Base-by-base conservation (phyloP, 2,888 invertebrate genomes). In the Brassicogethes aeneus region DNA sequence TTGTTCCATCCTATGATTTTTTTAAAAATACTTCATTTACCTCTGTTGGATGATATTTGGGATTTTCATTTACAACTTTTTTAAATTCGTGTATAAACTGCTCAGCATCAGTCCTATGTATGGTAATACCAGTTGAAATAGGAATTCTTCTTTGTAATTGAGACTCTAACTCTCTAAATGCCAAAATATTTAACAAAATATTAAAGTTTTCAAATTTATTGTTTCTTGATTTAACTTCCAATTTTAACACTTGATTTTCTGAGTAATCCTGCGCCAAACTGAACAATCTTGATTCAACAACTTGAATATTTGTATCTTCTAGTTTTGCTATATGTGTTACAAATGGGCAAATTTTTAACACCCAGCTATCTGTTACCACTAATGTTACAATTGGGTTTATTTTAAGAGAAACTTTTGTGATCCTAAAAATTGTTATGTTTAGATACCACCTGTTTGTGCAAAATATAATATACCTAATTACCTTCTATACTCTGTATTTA, bases 341-440 rank as follows among this genome's bases (percentile, higher is more conserved):
- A 56, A 92, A 87, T 31, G 85, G 80, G 0, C 81, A 73, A 1
- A 88, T 79, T 68, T 90, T 89, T 36, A 94, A 76, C 15, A 94
- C 78, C 91, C 92, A 94, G 45, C 84, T 86, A 60, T 87, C 84
- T 0, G 91, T 93, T 0, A 80, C 84, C 35, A 88, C 72, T 17
- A 87, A 73, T 55, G 77, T 80, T 47, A 75, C 77, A 14, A 85
- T 74, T 0, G 81, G 75, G 55, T 79, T 85, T 15, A 82, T 73
- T 44, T 77, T 74, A 45, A 87, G 74, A 15, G 73, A 74, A 34
- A 87, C 77, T 62, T 87, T 86, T 53, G 85, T 82, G 40, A 82
- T 73, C 46, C 87, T 87, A 64, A 34, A 74, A 71, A 41, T 34
- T 43, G 39, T 15, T 32, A 65, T 23, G 12, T 1, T 2, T 34